Conservation (phyloP, 2,888 invertebrate species). For the Hypselothyrea guttata region DNA sequence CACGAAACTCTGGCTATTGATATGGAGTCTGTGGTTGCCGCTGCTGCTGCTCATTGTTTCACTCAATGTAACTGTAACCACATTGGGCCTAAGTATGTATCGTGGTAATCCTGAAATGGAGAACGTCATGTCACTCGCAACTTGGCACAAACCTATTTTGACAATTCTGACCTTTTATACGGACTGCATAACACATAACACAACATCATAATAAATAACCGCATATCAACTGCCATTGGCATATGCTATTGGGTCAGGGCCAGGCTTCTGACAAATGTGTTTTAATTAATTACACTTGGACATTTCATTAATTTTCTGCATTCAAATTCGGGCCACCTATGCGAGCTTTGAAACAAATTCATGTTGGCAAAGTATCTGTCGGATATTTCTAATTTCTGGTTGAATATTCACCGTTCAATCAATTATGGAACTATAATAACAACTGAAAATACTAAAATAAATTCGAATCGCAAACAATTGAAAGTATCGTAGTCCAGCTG, state of each 20-base stretch:
- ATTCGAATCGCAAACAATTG: not conserved
- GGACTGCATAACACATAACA: not conserved
- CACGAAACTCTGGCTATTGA: constrained; percentile 27
- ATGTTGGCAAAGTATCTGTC: constrained; percentile 23
- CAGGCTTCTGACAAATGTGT: constrained; percentile 26
- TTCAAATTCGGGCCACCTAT: constrained; percentile 1
- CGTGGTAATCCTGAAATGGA: constrained; percentile 28
- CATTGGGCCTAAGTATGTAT: constrained; percentile 30
- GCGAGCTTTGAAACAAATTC: constrained; percentile 16
- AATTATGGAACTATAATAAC: not conserved
- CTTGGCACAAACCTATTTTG: constrained; percentile 17
- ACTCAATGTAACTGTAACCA: constrained; percentile 3
- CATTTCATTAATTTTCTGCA: constrained; percentile 57
- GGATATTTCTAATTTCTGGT: not conserved
- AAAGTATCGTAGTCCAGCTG: no score
- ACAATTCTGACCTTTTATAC: constrained; percentile 1
- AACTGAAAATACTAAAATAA: constrained; percentile 2
- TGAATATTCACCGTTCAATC: not conserved
- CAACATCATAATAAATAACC: constrained; percentile 29
- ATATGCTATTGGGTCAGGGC: constrained; percentile 17
- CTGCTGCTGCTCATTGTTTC: constrained; percentile 3
- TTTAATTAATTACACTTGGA: constrained; percentile 56
- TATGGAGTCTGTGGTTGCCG: constrained; percentile 21
- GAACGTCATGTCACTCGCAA: constrained; percentile 2
- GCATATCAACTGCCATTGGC: constrained; percentile 19